Evolutionary conservation across 2,797 vertebrate genomes (phyloP), one percentile per base, ranked within the genome.

Genomic region (Halcyon chelicuti): DNA sequence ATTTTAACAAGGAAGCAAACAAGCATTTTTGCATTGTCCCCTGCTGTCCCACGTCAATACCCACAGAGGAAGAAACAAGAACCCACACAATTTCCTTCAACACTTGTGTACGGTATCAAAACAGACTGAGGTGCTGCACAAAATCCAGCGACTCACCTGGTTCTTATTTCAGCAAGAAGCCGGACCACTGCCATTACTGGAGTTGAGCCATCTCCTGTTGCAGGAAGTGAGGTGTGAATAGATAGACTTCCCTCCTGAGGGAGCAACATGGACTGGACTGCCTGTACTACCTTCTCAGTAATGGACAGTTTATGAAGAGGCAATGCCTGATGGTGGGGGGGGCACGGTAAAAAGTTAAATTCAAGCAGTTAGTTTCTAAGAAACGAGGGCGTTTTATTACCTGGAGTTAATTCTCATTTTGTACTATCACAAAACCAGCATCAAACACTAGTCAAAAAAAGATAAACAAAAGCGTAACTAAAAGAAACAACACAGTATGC

Each of bases 171-270:
- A 91, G 99, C 99, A 94, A 99, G 98, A 96, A 99, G 98, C 60
- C 99, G 99, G 55, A 99, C 99, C 79, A 99, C 99, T 94, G 99
- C 99, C 99, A 99, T 99, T 92, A 99, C 99, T 40, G 99, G 99
- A 96, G 99, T 99, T 95, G 99, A 99, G 89, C 99, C 99, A 93
- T 99, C 99, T 97, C 99, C 99, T 94, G 99, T 99, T 95, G 99
- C 99, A 96, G 99, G 99, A 91, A 99, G 98, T 72, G 99, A 99
- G 47, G 99, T 99, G 97, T 99, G 99, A 98, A 99, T 99, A 96
- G 99, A 99, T 90, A 99, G 99, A 98, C 99, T 99, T 98, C 99
- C 99, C 98, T 99, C 99, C 97, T 99, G 99, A 98, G 99, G 99
- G 89, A 99, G 98, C 97, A 99, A 98, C 99, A 99, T 99, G 97